phyloP scores from a whole-genome alignment of 2,888 invertebrate genomes.

The Apotomis capreana region DNA sequence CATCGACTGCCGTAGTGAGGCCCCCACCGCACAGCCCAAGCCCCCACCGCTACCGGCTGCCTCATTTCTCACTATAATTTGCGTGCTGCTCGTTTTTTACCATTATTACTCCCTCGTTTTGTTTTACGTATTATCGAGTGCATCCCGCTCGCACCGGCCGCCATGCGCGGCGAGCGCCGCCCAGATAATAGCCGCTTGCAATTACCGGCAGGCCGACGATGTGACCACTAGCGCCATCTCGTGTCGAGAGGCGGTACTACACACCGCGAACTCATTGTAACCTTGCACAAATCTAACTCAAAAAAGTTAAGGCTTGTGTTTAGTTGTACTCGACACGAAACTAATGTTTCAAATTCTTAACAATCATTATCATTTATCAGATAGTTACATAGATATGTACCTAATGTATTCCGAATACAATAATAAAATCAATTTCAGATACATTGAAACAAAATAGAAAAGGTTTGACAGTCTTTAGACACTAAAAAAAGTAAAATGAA shows the following conservation, averaged over 20 bases:
- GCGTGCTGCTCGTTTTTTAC: constrained; percentile 83
- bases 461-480: too few relatives aligned
- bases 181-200: constrained; percentile 81
- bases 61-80: constrained; percentile 84
- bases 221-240: constrained; percentile 73
- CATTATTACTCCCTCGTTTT: constrained; percentile 84
- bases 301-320: too few relatives aligned
- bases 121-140: constrained; percentile 84
- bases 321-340: too few relatives aligned
- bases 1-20: constrained; percentile 75
- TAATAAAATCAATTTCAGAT: too few relatives aligned
- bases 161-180: constrained; percentile 81
- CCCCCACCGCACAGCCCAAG: constrained; percentile 68
- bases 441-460: too few relatives aligned
- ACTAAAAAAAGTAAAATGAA: too few relatives aligned
- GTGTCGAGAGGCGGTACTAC: constrained; percentile 62
- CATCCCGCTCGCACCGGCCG: constrained; percentile 84
- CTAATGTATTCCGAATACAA: too few relatives aligned
- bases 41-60: constrained; percentile 83
- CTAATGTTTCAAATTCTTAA: too few relatives aligned
- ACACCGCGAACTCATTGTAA: constrained; percentile 19
- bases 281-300: too few relatives aligned
- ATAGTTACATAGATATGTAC: too few relatives aligned
- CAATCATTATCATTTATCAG: too few relatives aligned
- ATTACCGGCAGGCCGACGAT: constrained; percentile 65